Evolutionary conservation across 1,140 invertebrate species (phyloP), one percentile per base, ranked within the genome.

Genomic region (Neodiprion fabricii): DNA sequence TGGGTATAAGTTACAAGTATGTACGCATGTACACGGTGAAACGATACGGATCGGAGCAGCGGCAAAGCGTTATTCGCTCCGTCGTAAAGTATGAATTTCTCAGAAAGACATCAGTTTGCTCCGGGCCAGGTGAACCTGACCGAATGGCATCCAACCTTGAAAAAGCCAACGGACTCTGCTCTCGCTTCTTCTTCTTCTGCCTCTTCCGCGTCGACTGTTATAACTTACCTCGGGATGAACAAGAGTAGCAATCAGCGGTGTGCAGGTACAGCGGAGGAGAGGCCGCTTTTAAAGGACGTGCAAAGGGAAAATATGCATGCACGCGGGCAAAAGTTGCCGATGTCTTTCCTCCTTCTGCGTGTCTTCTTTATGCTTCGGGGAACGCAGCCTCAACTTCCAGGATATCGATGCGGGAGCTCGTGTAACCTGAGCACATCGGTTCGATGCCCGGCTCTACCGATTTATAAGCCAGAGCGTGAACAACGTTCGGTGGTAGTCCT

Each of bases 401-500:
- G 72, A 78, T 78, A 76, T 67, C 69, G 74, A 75, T 73, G 50
- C 73, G 72, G 75, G 74, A 21, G 72, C 73, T 49, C 69, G 28
- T 73, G 70, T 49, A 70, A 77, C n/a, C 0, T 61, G 2, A 1
- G 9, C n/a, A 61, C n/a, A 61, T 61, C 53, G 53, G 11, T 9
- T 61, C 53, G 53, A 12, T 61, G 53, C 53, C 11, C 53, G 9
- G 53, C 11, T 61, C 53, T 61, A 9, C 53, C 11, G 53, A 61
- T 61, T 14, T 14, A 11, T 12, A 69, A 17, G 21, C 7, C 21
- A 23, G 14, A 69, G 67, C 12, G 4, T 21, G 67, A 14, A 69
- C 67, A 47, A 21, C 61, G 17, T 81, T 76, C 80, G 73, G 76
- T 76, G 79, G 80, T 81, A 40, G 28, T 40, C 28, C 28, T 40